Conservation (phyloP, 2,113 vertebrate species). For the Ovis aries region ARS-UI_Ramb_v3.0 NC_056073.1:16485501-16486000, state of each 20-base stretch:
- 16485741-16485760: neutral
- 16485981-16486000: neutral
- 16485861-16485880: neutral
- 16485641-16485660: constrained; percentile 2
- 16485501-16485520: neutral
- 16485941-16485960: neutral
- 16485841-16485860: neutral
- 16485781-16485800: neutral
- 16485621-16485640: neutral
- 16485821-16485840: neutral
- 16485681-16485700: neutral
- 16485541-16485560: neutral
- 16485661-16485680: neutral
- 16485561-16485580: neutral
- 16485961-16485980: neutral
- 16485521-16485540: neutral
- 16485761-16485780: neutral
- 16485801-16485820: neutral
- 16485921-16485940: neutral
- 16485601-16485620: neutral
- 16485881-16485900: neutral
- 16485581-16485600: neutral
- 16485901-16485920: neutral
- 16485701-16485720: neutral
- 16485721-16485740: neutral